Base-by-base conservation (phyloP, 1,140 invertebrate species). In the Acromyrmex echinatior region DNA sequence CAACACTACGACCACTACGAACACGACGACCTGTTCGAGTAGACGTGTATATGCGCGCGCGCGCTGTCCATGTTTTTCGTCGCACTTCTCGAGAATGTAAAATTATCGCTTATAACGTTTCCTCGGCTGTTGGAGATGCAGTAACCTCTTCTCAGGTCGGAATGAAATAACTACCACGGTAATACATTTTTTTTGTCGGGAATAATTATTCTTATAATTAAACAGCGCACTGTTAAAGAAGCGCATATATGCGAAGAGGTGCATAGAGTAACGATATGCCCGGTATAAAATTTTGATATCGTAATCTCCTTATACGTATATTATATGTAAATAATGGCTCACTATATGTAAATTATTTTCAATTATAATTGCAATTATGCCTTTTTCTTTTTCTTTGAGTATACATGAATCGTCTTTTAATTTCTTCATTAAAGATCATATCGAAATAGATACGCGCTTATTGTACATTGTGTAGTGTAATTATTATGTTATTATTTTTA, bases 341-440 rank as follows among this genome's bases (percentile, higher is more conserved):
- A 74, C 70, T 84, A 53, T 84, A 84, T 63, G 80, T 84, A 84
- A 28, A 84, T 84, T 18, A 62, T 62, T 74, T 76, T 76, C 62
- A 84, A 84, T 76, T 84, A 84, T 51, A 18, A 84, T 84, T 45
- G 70, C 70, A 14, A 76, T 63, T 25, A 35, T 39, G 14, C 39
- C 10, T 51, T 71, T 45, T 21, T 74, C 18, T 49, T n/a, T 71
- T 18, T 74, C 39, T 82, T 62, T 74, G 68, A 74, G 74, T 76
- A 62, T 39, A 35, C 39, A 39, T n/a, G 68, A 9, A 62, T 80
- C 68, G 70, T 35, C 70, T 51, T 74, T 74, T 62, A 63, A 62
- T 84, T 49, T 51, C 28, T 70, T 84, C 80, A 51, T 84, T 84
- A 84, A 39, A 14, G 5, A 62, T 76, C 80, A 9, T n/a, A 18